These are phyloP conservation scores for Leptobrachium leishanense DNA, from an alignment of 2,113 vertebrate species.

Conservation along the genomic window DNA sequence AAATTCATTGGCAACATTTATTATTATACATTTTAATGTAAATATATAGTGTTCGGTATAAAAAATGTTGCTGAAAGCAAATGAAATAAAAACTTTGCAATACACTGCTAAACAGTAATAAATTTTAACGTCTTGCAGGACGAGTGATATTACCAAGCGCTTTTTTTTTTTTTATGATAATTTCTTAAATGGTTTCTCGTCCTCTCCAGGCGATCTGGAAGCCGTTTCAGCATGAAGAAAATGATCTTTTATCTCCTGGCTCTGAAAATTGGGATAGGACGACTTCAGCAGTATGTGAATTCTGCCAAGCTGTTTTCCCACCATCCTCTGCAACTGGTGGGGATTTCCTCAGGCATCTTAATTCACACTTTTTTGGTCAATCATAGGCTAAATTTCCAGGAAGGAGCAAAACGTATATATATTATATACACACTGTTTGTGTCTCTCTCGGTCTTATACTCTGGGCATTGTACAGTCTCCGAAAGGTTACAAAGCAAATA, in stretches of 20 bases:
- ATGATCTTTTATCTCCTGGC: slow-evolving; percentile 66
- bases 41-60: no score
- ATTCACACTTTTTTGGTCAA: slow-evolving; percentile 87
- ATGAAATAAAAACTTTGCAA: no score
- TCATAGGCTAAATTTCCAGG: slow-evolving; percentile 68
- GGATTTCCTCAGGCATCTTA: slow-evolving; percentile 91
- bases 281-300: slow-evolving; percentile 83
- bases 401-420: background rate
- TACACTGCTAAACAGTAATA: no score
- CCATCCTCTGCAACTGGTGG: slow-evolving; percentile 72
- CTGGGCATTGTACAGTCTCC: no score
- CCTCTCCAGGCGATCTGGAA: slow-evolving; percentile 84
- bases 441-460: no score
- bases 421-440: no score
- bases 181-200: background rate
- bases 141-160: background rate
- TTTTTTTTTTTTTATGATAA: background rate
- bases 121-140: no score
- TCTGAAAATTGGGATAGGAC: slow-evolving; percentile 73
- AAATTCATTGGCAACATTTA: no score
- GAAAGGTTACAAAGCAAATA: no score
- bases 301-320: slow-evolving; percentile 90
- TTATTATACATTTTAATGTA: no score
- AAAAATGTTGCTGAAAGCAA: no score
- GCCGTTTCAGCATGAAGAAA: slow-evolving; percentile 73